Evolutionary conservation across 2,797 vertebrate species (phyloP), one percentile per base, ranked within the genome.

Genomic region (Lagorchestes hirsutus): DNA sequence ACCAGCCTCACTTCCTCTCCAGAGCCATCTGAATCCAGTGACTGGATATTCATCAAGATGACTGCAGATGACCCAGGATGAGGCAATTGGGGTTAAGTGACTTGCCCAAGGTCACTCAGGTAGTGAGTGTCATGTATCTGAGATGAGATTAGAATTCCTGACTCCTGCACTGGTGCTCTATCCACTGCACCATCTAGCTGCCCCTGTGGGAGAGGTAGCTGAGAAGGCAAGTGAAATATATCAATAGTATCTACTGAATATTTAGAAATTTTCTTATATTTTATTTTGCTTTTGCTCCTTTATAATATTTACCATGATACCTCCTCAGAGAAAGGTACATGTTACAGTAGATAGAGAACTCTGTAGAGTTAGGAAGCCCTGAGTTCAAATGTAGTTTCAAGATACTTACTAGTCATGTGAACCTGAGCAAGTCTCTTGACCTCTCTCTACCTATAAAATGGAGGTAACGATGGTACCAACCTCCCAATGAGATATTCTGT

Each of bases 251-350:
- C 24, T 91, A 54, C 5, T 91, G 4, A 90, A 87, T 93, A 94
- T 46, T 93, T 92, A 94, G 5, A 54, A 94, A 28, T 82, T 56
- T 93, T 91, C 57, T 90, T 12, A 54, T 54, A 1, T n/a, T 94
- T 54, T 27, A 54, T 94, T 91, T 46, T 93, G 27, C 40, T 50
- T 91, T 31, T 18, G 55, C 34, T 91, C 29, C 54, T 50, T 50
- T 22, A 91, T 55, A 91, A 54, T 91, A 18, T 90, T 91, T 91
- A 55, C 29, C 34, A 55, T 55, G 13, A 27, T 27, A 50, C 24
- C 50, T 46, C 74, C 74, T 87, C 50, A 87, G 74, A 27, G 22
- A 50, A 50, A 82, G 27, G n/a, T 46, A 82, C 40, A 27, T 27
- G 3, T 87, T 27, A 9, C 22, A 50, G 13, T 11, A 24, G 9